Base-by-base conservation (phyloP, 1,140 invertebrate species). In the Pseudomyrmex gracilis region DNA sequence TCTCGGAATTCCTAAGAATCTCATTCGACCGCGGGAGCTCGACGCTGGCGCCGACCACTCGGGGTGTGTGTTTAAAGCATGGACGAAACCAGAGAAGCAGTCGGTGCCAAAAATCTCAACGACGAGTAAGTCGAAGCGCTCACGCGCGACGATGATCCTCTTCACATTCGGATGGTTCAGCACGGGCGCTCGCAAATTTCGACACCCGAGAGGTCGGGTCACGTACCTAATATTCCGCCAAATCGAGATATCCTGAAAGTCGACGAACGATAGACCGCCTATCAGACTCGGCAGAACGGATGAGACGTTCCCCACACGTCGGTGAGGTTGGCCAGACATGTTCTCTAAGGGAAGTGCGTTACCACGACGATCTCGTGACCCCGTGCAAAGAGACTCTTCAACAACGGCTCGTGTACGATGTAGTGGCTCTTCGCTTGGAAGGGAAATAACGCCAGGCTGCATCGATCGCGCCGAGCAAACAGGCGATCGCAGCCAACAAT, bases 321-420 rank as follows among this genome's bases (percentile, higher is more conserved):
- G 24, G 73, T 78, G 20, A 87, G 83, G 51, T 86, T 87, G 12
- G 55, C 7, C 58, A 61, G 17, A 0, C 17, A 17, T n/a, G 9
- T 57, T 12, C 70, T 83, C 9, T 70, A 73, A 45, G 83, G 61
- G 45, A 87, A 85, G 49, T 83, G 45, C 17, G 73, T 63, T 15
- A 88, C 66, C 9, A 67, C 66, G 13, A 85, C 58, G n/a, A 83
- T 68, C 45, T 85, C 68, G 57, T 87, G 86, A 49, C 86, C 86
- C 10, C 68, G 80, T 15, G 80, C 51, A 1, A 73, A 58, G 13
- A 85, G 61, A 7, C 60, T 73, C 55, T 83, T 88, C 77, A 82
- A 15, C 24, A 82, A 10, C 9, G 66, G 66, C 43, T 88, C 74
- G 49, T 63, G 77, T 20, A 88, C 66, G 24, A 7, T 58, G 17